phyloP scores from a whole-genome alignment of 2,113 vertebrate species.

The Enhydra lutris region DNA sequence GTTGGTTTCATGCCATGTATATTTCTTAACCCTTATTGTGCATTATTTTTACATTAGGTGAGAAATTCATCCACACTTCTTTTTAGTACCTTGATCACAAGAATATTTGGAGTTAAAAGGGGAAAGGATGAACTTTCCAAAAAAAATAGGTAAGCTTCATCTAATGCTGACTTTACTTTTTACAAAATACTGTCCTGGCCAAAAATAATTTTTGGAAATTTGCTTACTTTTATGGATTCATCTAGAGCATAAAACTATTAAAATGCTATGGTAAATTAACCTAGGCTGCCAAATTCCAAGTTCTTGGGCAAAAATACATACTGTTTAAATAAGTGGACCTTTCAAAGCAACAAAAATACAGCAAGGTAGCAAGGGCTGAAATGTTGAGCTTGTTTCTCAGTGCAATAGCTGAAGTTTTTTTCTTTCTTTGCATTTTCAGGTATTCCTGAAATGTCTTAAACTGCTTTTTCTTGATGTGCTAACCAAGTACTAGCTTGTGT shows the following conservation, averaged over 20 bases:
- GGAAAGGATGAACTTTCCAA: slow-evolving; percentile 95
- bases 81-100: slow-evolving; percentile 96
- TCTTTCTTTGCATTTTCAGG: neutral
- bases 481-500: neutral
- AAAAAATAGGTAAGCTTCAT: slow-evolving; percentile 91
- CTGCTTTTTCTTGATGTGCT: neutral
- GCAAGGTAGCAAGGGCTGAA: neutral
- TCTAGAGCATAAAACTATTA: slow-evolving; percentile 59
- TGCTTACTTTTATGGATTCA: slow-evolving; percentile 66
- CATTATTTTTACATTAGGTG: slow-evolving; percentile 85
- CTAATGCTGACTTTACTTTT: slow-evolving; percentile 52
- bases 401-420: neutral
- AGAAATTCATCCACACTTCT: slow-evolving; percentile 98
- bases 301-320: slow-evolving; percentile 47
- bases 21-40: neutral
- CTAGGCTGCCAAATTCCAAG: slow-evolving; percentile 53
- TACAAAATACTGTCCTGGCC: slow-evolving; percentile 51
- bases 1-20: slow-evolving; percentile 36
- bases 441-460: slow-evolving; percentile 5
- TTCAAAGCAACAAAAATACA: neutral
- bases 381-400: neutral
- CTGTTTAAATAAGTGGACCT: slow-evolving; percentile 24
- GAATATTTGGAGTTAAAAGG: slow-evolving; percentile 98
- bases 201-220: slow-evolving; percentile 57
- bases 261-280: slow-evolving; percentile 59